Base-by-base conservation (phyloP, 2,888 invertebrate species). In the Drosophila anomelani region DNA sequence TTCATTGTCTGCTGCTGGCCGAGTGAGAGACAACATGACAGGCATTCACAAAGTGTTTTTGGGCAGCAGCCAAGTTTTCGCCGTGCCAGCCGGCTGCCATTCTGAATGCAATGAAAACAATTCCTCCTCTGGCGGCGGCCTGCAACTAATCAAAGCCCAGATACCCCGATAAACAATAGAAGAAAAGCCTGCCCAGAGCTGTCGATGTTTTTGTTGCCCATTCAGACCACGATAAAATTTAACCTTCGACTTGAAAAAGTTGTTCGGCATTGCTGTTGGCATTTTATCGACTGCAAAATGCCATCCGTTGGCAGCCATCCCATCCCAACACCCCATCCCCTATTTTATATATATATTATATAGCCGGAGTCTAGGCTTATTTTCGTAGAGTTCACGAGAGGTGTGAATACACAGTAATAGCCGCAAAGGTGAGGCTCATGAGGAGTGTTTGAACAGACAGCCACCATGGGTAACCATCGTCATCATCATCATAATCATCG, bases 221-320 rank as follows among this genome's bases (percentile, higher is more conserved):
- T 71, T 67, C 55, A 56, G 77, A 49, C 57, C 67, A 59, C 82
- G 75, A 89, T 87, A 77, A 75, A 78, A 87, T 89, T 59, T 77
- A 89, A 90, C 87, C 87, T 87, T 87, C 89, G 88, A 90, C 85
- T 87, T 89, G 88, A 72, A 75, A 62, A 75, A 72, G 55, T 59
- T 56, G 49, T 55, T 67, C 26, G 64, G 53, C 56, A 56, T 53
- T 58, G 75, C 60, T 58, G 66, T 62, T 81, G 77, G 77, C 67
- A 57, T 74, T 79, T 86, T 81, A 81, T 81, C 77, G 80, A 71
- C 77, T 85, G 85, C 73, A 71, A 85, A 87, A 69, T 86, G 81
- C 71, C 67, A 80, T 64, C 62, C 62, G 23, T 39, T 68, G 68
- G 68, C 68, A 71, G n/a, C 41, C 70, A 41, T 12, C 39, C 38